These are phyloP conservation scores for Cathartes aura DNA, from an alignment of 2,113 vertebrate genomes.

Conservation along the genomic window DNA sequence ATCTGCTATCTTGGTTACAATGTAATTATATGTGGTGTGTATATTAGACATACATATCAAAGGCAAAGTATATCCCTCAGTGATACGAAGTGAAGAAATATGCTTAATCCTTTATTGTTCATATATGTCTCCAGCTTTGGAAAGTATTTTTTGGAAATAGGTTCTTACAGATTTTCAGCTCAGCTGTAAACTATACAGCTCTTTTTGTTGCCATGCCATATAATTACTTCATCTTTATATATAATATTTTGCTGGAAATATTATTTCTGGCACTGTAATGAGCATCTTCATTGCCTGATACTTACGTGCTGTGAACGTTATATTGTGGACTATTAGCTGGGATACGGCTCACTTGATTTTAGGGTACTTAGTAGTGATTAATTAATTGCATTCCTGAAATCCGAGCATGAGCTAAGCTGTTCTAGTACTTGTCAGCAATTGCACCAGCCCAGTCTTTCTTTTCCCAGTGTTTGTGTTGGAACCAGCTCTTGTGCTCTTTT, in stretches of 20 bases:
- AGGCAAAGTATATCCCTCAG: not conserved
- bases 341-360: slow-evolving; percentile 55
- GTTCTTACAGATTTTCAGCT: slow-evolving; percentile 10
- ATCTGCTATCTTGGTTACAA: not conserved
- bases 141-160: slow-evolving; percentile 17
- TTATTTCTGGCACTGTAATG: slow-evolving; percentile 54
- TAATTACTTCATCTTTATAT: slow-evolving; percentile 60
- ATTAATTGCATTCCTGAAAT: slow-evolving; percentile 64
- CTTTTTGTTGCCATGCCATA: slow-evolving; percentile 39
- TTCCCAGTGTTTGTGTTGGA: slow-evolving; percentile 47
- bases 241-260: slow-evolving; percentile 49
- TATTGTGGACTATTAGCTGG: slow-evolving; percentile 36
- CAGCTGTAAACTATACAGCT: slow-evolving; percentile 15
- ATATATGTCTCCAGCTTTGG: not conserved
- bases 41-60: not conserved
- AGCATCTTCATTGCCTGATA: slow-evolving; percentile 49
- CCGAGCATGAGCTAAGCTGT: slow-evolving; percentile 65
- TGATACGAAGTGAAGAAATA: not conserved
- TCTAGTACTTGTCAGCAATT: slow-evolving; percentile 54
- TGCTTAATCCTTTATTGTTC: not conserved
- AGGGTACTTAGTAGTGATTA: slow-evolving; percentile 49
- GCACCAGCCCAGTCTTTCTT: slow-evolving; percentile 23
- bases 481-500: not conserved
- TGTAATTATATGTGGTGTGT: not conserved
- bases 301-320: slow-evolving; percentile 26